Conservation (phyloP, 2,888 invertebrate species). For the Mesochorus sp. region DNA sequence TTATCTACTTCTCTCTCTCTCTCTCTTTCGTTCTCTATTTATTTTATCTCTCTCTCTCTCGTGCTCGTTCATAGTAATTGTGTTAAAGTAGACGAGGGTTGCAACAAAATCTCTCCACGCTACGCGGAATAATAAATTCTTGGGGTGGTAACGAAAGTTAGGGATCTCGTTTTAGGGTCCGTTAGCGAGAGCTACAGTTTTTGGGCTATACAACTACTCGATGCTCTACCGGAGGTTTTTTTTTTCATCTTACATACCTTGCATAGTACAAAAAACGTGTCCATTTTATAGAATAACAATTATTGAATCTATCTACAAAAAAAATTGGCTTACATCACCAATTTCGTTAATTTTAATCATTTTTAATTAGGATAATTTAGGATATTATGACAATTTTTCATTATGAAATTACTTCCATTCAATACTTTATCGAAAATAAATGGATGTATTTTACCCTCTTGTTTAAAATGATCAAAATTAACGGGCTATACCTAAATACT, state of each 20-base stretch:
- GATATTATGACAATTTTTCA: no score
- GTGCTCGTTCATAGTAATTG: constrained; percentile 63
- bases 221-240: constrained; percentile 28
- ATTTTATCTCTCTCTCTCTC: constrained; percentile 23
- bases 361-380: no score
- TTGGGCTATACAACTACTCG: constrained; percentile 6
- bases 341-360: no score
- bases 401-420: no score
- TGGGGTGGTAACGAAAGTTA: constrained; percentile 70
- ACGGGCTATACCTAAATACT: no score
- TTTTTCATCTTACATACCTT: neutral
- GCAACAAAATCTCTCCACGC: constrained; percentile 68
- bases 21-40: constrained; percentile 21
- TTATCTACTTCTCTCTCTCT: constrained; percentile 10
- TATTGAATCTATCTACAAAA: no score
- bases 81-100: constrained; percentile 80
- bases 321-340: no score
- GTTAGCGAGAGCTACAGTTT: constrained; percentile 49
- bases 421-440: no score
- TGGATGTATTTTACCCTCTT: no score
- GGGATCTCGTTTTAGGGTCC: constrained; percentile 67
- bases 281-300: no score
- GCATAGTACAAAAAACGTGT: no score
- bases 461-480: no score
- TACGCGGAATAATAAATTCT: constrained; percentile 75